Evolutionary conservation across 2,113 vertebrate species (phyloP).

Genomic region (Nothoprocta perdicaria): DNA sequence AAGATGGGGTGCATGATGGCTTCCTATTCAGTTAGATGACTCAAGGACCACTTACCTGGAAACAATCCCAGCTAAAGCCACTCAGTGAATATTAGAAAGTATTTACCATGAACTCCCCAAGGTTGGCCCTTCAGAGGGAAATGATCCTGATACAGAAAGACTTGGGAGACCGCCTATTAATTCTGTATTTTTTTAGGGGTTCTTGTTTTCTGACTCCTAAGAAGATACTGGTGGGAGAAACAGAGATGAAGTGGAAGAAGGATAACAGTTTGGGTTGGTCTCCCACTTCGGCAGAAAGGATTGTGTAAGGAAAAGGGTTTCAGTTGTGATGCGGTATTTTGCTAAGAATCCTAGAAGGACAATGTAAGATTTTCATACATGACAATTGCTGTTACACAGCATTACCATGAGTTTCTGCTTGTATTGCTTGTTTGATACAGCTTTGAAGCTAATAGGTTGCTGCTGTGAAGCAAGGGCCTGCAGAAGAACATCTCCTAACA

Average conservation of each 20-base stretch:
- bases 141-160: neutral
- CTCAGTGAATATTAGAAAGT: rapidly evolving
- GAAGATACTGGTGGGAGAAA: neutral
- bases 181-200: neutral
- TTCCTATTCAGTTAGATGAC: neutral
- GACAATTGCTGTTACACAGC: neutral
- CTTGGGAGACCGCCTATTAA: neutral
- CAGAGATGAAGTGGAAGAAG: neutral
- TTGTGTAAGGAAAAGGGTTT: neutral
- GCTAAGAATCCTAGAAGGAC: neutral
- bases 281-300: neutral
- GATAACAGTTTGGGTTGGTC: neutral
- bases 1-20: neutral
- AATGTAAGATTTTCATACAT: neutral
- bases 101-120: neutral
- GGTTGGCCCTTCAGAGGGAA: neutral
- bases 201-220: neutral
- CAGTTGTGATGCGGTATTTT: neutral
- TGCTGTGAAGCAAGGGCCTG: neutral
- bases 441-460: neutral
- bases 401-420: neutral
- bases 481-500: neutral
- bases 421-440: neutral
- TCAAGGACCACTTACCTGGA: neutral
- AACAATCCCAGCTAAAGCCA: neutral